Base-by-base conservation (phyloP, 2,888 invertebrate species). In the Parelbella ahira region DNA sequence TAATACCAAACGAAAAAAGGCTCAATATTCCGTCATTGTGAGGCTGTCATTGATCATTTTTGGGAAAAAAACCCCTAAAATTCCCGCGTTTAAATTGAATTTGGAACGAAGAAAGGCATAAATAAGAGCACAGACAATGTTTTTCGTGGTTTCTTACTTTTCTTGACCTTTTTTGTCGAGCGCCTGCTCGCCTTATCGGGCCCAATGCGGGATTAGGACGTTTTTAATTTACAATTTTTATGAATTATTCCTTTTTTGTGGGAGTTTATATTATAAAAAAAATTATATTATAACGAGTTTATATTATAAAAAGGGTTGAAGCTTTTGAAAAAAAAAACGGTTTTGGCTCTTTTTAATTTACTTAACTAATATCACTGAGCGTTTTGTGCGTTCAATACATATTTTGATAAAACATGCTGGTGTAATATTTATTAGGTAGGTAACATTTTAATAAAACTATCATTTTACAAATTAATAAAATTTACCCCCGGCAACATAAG, bases 41-140 rank as follows among this genome's bases (percentile, higher is more conserved):
- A 57, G 63, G 49, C 72, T 79, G 83, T 81, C 84, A 77, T 79
- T 84, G 83, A 83, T 86, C 81, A 84, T 83, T 82, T 83, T 77
- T 78, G 72, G 15, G 15, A 15, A 15, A 80, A 83, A 81, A 82
- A 82, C 75, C 66, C 68, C 67, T 63, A 67, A 81, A 78, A 71
- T 78, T 70, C 63, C 56, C 45, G 49, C 54, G 45, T 54, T 57
- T 57, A 71, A 71, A 75, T 73, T 73, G 68, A 70, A 73, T 71
- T 68, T 68, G 59, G 67, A 62, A 60, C 67, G 69, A 73, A 55
- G 49, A 51, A 53, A 52, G 47, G 48, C 41, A 36, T 42, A 42
- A 42, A 42, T 42, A 42, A 33, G 44, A 27, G 45, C 42, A 27
- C 44, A 38, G 45, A 34, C 44, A 32, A 47, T 38, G 43, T 48